Conservation (phyloP, 1,140 invertebrate species). For the Ylistrum balloti region DNA sequence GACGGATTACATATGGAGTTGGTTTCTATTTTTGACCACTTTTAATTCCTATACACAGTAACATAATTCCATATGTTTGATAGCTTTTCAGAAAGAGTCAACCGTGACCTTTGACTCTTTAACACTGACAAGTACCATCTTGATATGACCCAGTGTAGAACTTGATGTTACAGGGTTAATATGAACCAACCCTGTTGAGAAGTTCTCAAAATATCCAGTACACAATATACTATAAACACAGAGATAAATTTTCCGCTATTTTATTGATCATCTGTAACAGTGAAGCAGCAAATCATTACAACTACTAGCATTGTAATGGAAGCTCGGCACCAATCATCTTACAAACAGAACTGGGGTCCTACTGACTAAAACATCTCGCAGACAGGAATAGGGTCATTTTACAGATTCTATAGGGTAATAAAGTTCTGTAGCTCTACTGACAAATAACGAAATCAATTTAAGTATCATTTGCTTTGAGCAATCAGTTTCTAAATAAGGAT, state of each 20-base stretch:
- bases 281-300: conserved; percentile 27
- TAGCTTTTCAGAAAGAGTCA: no score
- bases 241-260: background rate
- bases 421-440: background rate
- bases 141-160: no score
- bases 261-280: conserved; percentile 35
- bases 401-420: background rate
- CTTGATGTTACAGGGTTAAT: no score
- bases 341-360: background rate
- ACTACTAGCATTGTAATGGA: background rate
- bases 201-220: no score
- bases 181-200: no score
- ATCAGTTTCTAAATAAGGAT: background rate
- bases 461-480: background rate
- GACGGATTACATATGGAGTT: no score
- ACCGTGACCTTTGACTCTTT: no score
- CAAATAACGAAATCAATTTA: background rate
- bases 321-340: background rate
- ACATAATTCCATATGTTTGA: no score
- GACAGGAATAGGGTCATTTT: background rate
- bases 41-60: no score
- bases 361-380: background rate
- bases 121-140: no score
- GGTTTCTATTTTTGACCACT: no score
- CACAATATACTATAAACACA: no score